Base-by-base conservation (phyloP, 35 echinoderm and acorn worm genomes). In the Apostichopus californicus region DNA sequence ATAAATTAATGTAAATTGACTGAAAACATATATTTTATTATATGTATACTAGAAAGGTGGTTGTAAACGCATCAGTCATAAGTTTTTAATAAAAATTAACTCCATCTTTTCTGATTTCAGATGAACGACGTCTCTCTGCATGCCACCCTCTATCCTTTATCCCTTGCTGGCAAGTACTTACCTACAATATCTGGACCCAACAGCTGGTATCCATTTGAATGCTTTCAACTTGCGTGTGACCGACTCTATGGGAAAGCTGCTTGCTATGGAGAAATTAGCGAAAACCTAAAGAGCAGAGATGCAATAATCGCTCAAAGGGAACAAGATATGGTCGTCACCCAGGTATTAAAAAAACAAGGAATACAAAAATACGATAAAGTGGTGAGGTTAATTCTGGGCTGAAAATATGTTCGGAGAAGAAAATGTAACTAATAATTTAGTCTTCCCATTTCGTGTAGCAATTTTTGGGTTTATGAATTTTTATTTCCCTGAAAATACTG, bases 171-270 rank as follows among this genome's bases (percentile, higher is more conserved):
- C 28, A 86, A 94, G 64, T 98, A 98, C 86, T 88, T 98, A 34
- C 92, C 93, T 9, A 70, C 68, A 6, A 83, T 96, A 66, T 63
- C 94, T 56, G 92, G 97, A 28, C 90, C 80, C 6, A 73, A 93
- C 26, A 92, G 23, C 78, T 98, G 97, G 97, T 96, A 94, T 59
- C 97, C 97, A 18, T 89, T 68, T 72, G 90, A 98, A 57, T 98
- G 97, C 65, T 96, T 95, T 83, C 91, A 77, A 22, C 92, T 98
- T 11, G 94, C 94, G 2, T 96, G 97, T 87, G 97, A 98, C 52
- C 61, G 89, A 57, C 94, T 98, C 18, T 96, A 94, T 86, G 96
- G 97, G 18, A 92, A 93, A 57, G 97, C 95, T 0, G 60, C 20
- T 8, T 98, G 97, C 81, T 94, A 88, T 56, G 93, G 92, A 8